Percentiles rank a stretch among this genome's conserved stretches.
Conservation (phyloP, 2,797 vertebrate species). For the Acanthiza pusilla region DNA sequence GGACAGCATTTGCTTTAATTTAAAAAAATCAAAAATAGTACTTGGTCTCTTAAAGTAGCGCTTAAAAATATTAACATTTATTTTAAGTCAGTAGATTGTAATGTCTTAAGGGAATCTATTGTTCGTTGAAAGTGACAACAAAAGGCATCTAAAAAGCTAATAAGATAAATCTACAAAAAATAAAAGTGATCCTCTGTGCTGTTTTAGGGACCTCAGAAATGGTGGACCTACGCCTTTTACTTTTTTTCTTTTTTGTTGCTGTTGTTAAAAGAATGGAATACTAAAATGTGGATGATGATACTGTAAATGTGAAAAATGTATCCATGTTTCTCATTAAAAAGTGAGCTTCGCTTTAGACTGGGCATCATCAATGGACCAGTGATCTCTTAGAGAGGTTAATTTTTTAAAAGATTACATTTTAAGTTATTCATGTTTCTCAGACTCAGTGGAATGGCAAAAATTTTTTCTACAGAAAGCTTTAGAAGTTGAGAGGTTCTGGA, state of each 20-base stretch:
- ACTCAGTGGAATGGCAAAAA: conserved; percentile 35
- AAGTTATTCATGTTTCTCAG: conserved; percentile 11
- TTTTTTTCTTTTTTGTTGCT: background rate
- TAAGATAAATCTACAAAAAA: background rate
- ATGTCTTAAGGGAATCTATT: background rate
- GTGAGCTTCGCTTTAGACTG: background rate
- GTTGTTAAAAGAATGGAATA: background rate
- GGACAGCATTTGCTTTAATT: background rate
- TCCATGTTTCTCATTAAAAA: rapidly evolving
- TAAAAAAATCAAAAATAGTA: background rate
- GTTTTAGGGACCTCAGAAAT: background rate
- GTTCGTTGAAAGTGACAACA: background rate
- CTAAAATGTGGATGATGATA: background rate
- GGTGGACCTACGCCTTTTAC: background rate
- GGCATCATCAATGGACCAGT: background rate
- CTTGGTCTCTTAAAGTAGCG: background rate
- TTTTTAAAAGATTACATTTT: background rate
- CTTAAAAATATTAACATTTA: background rate
- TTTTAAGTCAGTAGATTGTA: background rate
- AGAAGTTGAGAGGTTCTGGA: conserved; percentile 42
- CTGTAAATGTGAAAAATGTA: background rate
- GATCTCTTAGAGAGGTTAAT: background rate
- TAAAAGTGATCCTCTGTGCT: background rate
- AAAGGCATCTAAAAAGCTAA: background rate
- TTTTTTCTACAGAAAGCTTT: conserved; percentile 40